Conservation (phyloP, 1,140 invertebrate species). For the Cotesia glomerata region DNA sequence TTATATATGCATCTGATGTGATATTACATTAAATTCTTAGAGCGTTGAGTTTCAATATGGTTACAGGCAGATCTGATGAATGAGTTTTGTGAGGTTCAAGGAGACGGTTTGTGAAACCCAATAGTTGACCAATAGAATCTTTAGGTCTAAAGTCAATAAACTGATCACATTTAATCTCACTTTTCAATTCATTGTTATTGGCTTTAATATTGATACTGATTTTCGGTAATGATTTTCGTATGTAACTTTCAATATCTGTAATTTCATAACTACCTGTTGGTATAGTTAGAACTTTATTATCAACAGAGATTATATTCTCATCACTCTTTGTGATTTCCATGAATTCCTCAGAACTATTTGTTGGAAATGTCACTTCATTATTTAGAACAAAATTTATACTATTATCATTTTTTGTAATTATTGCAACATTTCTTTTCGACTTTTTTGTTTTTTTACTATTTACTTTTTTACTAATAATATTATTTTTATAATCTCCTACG, state of each 20-base stretch:
- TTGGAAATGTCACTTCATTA: too few relatives aligned
- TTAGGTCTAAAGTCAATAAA: too few relatives aligned
- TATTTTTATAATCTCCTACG: not conserved
- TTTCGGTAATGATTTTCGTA: constrained; percentile 4
- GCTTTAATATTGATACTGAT: not conserved
- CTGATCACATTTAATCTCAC: not conserved
- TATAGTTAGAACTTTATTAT: constrained; percentile 40
- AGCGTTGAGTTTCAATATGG: not conserved
- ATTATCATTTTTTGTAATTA: too few relatives aligned
- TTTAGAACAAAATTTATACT: too few relatives aligned
- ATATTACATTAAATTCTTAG: not conserved
- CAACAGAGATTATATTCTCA: constrained; percentile 20
- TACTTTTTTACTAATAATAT: not conserved
- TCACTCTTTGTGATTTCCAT: too few relatives aligned
- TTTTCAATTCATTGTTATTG: not conserved
- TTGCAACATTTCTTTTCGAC: not conserved
- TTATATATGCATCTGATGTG: not conserved
- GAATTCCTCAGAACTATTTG: too few relatives aligned
- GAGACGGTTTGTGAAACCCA: too few relatives aligned
- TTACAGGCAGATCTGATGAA: too few relatives aligned
- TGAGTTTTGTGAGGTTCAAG: too few relatives aligned
- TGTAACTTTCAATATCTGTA: constrained; percentile 39
- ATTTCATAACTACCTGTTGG: constrained; percentile 51
- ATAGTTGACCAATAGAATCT: too few relatives aligned
- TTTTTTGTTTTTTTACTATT: constrained; percentile 40